These are phyloP conservation scores for Coranthus polyacanthus DNA, from an alignment of 2,797 vertebrate species.

Conservation along the genomic window DNA sequence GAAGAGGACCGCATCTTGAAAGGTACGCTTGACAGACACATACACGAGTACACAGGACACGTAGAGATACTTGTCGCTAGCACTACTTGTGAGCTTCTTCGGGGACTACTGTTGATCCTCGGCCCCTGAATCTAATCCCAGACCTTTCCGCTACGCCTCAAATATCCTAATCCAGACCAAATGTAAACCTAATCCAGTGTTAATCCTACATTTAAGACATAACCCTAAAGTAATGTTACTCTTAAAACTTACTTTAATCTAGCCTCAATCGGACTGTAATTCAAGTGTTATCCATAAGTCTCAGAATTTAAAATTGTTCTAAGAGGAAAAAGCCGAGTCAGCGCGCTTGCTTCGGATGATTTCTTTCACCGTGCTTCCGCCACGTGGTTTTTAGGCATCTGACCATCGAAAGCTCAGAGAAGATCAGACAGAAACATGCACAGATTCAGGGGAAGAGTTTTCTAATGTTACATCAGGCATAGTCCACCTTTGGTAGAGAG, in stretches of 20 bases:
- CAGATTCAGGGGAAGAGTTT: no score
- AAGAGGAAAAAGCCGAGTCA: constrained; percentile 1
- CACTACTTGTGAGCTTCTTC: neutral
- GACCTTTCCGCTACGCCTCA: constrained; percentile 9
- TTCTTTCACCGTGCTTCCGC: constrained; percentile 3
- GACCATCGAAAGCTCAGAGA: no score
- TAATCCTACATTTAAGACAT: constrained; percentile 40
- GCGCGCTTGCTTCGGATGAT: constrained; percentile 20
- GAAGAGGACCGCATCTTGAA: constrained; percentile 56
- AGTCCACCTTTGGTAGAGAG: no score
- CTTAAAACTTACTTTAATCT: constrained; percentile 30
- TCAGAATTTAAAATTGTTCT: constrained; percentile 1
- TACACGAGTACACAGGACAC: constrained; percentile 8
- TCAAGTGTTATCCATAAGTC: constrained; percentile 23
- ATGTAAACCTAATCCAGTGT: constrained; percentile 23
- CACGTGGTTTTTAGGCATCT: constrained; percentile 6
- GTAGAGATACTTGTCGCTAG: constrained; percentile 8
- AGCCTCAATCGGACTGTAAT: constrained; percentile 19
- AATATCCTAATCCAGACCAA: constrained; percentile 11
- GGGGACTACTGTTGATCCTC: constrained; percentile 10
- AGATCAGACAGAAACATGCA: no score
- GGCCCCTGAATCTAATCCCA: constrained; percentile 17
- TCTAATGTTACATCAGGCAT: no score
- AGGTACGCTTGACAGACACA: constrained; percentile 61
- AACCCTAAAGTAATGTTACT: constrained; percentile 23